These are phyloP conservation scores for Alosa sapidissima DNA, from an alignment of 2,797 vertebrate genomes.

Conservation along the genomic window DNA sequence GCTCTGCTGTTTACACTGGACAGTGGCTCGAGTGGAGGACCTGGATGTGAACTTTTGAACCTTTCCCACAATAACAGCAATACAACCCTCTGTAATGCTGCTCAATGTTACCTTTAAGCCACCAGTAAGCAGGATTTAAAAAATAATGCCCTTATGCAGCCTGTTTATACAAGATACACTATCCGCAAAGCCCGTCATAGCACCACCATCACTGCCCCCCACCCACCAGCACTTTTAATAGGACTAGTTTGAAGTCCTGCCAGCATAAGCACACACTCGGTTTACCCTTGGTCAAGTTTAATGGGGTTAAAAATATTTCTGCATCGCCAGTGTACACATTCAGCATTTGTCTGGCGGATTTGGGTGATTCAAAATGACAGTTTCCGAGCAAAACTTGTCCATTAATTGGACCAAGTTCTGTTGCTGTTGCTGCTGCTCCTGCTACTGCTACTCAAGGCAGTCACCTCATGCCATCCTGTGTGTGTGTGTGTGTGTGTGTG, in stretches of 20 bases:
- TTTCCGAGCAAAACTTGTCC: conserved; percentile 87
- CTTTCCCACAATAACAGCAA: conserved; percentile 64
- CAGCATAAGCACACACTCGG: conserved; percentile 92
- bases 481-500: conserved; percentile 11
- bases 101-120: conserved; percentile 78
- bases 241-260: conserved; percentile 93
- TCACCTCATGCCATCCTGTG: conserved; percentile 83
- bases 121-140: conserved; percentile 78
- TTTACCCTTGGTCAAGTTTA: conserved; percentile 98
- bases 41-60: conserved; percentile 70
- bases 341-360: conserved; percentile 95
- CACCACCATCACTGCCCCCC: conserved; percentile 46
- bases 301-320: conserved; percentile 98
- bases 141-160: conserved; percentile 95
- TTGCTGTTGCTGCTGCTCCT: conserved; percentile 30
- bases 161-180: conserved; percentile 80
- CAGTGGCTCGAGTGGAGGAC: conserved; percentile 59
- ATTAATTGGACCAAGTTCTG: conserved; percentile 84
- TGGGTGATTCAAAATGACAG: conserved; percentile 94
- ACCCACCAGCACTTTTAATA: conserved; percentile 91
- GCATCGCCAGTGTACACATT: conserved; percentile 88
- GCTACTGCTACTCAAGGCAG: conserved; percentile 60
- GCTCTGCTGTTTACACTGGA: conserved; percentile 61
- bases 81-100: conserved; percentile 64
- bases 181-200: conserved; percentile 66